phyloP scores from a whole-genome alignment of 2,797 vertebrate genomes.

The Cirrhinus molitorella region DNA sequence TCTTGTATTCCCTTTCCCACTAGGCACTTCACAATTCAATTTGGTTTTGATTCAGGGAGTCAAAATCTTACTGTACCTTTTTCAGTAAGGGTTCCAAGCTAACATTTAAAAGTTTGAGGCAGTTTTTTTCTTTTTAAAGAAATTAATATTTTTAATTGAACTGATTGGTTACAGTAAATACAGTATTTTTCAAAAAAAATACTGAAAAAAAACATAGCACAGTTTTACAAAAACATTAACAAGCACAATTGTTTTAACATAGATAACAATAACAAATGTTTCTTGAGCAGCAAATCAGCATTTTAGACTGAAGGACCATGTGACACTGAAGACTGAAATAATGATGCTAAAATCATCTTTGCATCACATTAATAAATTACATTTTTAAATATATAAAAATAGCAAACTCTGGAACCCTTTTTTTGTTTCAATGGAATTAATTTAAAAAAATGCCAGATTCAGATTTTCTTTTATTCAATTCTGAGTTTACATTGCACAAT shows the following conservation, averaged over 20 bases:
- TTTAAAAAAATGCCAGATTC: no score
- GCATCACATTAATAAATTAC: background rate
- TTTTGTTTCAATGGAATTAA: no score
- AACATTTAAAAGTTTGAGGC: background rate
- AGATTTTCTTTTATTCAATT: no score
- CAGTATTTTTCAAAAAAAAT: background rate
- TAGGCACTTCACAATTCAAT: background rate
- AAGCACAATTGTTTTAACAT: background rate
- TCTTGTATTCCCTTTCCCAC: background rate
- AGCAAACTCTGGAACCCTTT: no score
- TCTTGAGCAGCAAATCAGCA: background rate
- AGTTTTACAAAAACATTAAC: background rate
- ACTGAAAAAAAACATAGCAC: background rate
- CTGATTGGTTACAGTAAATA: background rate
- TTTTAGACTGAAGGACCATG: background rate
- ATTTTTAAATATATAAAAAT: no score
- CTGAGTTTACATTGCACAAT: no score
- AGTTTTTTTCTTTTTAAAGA: background rate
- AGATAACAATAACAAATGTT: background rate
- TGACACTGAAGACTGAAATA: background rate
- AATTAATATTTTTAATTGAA: background rate
- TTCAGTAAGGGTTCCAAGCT: background rate
- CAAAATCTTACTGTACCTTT: background rate
- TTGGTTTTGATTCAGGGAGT: background rate
- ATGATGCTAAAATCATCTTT: background rate